A percentile compares a stretch with the other conserved stretches of the same genome.
Conservation (phyloP, 2,113 vertebrate genomes). For the Rhinoptilus africanus region DNA sequence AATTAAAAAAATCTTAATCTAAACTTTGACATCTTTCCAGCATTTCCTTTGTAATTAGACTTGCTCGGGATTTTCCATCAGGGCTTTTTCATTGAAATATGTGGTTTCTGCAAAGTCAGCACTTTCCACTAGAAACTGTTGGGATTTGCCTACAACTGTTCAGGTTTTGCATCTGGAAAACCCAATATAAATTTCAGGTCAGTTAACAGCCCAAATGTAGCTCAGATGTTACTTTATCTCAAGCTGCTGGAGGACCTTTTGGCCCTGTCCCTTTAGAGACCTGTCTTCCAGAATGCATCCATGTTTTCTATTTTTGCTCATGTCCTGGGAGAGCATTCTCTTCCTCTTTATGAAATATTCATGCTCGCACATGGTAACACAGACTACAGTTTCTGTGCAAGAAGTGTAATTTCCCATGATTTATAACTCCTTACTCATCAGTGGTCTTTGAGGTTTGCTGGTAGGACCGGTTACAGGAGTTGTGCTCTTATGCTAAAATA, state of each 20-base stretch:
- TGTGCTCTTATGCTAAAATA: neutral
- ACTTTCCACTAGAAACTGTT: conserved; percentile 39
- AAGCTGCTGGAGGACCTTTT: neutral
- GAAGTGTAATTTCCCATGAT: neutral
- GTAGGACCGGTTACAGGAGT: neutral
- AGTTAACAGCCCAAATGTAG: neutral
- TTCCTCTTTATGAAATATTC: neutral
- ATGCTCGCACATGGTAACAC: neutral
- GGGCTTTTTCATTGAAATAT: neutral
- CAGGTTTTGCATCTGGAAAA: neutral
- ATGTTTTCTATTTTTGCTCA: neutral
- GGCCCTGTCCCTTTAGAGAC: neutral
- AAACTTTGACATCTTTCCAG: neutral
- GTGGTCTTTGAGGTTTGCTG: neutral
- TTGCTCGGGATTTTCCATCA: conserved; percentile 17
- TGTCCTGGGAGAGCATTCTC: neutral
- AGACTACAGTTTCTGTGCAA: neutral
- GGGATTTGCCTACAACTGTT: conserved; percentile 1
- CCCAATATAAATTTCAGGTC: neutral
- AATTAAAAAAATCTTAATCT: conserved; percentile 31
- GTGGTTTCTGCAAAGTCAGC: conserved; percentile 16
- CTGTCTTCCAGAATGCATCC: neutral
- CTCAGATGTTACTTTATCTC: neutral
- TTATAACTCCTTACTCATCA: neutral
- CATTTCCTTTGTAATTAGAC: conserved; percentile 17